phyloP scores from a whole-genome alignment of 92 coral and sea anemone species.

The Siderastrea siderea region DNA sequence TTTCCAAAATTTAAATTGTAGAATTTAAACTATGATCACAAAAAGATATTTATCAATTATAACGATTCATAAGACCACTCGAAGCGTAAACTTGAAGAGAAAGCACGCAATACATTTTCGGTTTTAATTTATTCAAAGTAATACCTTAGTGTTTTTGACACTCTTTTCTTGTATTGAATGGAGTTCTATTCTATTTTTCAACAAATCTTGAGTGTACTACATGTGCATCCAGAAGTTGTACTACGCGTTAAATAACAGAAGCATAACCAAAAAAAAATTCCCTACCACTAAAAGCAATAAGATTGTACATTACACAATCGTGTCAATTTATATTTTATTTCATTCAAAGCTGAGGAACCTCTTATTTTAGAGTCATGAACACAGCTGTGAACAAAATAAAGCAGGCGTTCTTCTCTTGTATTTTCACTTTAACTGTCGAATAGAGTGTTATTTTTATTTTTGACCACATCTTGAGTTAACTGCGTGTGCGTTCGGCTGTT shows the following conservation, averaged over 20 bases:
- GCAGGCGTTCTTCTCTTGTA: neutral
- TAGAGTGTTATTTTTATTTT: neutral
- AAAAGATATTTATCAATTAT: slow-evolving; percentile 14
- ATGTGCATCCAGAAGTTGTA: no score
- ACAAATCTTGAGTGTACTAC: no score
- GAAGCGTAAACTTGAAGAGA: slow-evolving; percentile 2
- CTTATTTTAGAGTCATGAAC: neutral
- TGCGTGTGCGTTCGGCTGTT: neutral
- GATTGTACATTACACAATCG: neutral
- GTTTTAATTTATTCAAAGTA: no score
- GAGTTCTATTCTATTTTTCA: no score
- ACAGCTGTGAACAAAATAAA: neutral
- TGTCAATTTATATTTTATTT: neutral
- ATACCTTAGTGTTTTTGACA: no score
- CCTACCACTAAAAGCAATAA: neutral
- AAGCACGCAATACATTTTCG: neutral
- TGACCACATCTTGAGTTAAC: neutral
- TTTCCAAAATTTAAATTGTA: neutral
- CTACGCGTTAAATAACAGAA: no score
- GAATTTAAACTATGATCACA: neutral
- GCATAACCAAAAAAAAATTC: no score
- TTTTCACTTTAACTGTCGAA: no score
- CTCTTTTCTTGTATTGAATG: no score
- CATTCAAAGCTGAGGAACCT: no score
- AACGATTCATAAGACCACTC: slow-evolving; percentile 13